Base-by-base conservation (phyloP, 2,113 vertebrate genomes). In the Cyprinodon tularosa region DNA sequence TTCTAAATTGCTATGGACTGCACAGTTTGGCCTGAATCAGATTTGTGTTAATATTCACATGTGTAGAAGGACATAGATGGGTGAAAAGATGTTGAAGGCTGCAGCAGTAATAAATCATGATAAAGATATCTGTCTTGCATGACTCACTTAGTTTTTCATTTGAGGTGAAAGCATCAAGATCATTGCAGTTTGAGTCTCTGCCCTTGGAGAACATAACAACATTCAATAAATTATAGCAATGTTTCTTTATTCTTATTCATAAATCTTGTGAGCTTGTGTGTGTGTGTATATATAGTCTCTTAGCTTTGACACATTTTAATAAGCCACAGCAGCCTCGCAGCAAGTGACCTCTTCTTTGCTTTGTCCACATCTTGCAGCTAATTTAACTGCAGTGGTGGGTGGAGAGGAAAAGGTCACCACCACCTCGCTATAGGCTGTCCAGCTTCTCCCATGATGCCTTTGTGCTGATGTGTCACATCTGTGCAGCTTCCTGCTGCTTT, bases 331-430 rank as follows among this genome's bases (percentile, higher is more conserved):
- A 64, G 62, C 37, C 62, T 64, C 38, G 8, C 11, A 40, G 62
- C 38, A 6, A 20, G 62, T 39, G 62, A 64, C 39, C 62, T 64
- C 62, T 42, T 39, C 62, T 64, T 40, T n/a, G 13, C 78, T 67
- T 50, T 48, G 66, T 65, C 62, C 68, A 57, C 17, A 47, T 72
- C 70, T 73, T 72, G 50, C n/a, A 47, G 44, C 57, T 79, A 37
- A 76, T 81, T 72, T 69, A 59, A 79, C 20, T 37, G 59, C 67
- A 61, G 53, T 66, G 7, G 14, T 12, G 39, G 45, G 45, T 66
- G 74, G 73, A 74, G 76, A 29, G 0, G 71, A 72, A 73, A 78
- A 86, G 87, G 84, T 88, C 77, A 80, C 2, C n/a, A 17, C 39
- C 20, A 20, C 61, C 57, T 37, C 12, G 14, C 80, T 77, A 68